Conservation (phyloP, 2,888 invertebrate species). For the Clunio marinus region DNA sequence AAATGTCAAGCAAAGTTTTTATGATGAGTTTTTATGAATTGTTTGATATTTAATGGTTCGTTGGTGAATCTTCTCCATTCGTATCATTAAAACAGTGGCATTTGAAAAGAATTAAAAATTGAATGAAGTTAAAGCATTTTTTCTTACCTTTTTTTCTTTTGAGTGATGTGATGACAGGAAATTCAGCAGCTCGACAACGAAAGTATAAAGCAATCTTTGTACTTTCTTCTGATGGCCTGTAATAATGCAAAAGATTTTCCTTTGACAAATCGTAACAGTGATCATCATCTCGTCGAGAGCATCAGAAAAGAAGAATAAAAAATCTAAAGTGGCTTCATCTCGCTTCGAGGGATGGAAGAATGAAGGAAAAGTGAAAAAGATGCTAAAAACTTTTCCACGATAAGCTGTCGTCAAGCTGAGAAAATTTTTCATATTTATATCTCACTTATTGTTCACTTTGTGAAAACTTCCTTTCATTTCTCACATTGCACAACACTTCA, state of each 20-base stretch:
- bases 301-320: not conserved
- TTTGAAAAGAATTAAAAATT: slow-evolving; percentile 11
- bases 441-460: not conserved
- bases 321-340: not conserved
- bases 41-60: slow-evolving; percentile 38
- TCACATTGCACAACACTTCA: not conserved
- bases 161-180: not conserved
- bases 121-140: not conserved
- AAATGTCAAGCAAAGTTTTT: slow-evolving; percentile 33
- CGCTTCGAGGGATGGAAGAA: not conserved
- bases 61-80: not conserved
- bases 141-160: slow-evolving; percentile 13
- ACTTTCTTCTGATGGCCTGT: too few relatives aligned
- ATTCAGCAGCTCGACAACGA: too few relatives aligned
- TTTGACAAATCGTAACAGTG: not conserved
- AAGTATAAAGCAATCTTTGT: too few relatives aligned
- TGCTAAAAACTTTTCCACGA: slow-evolving; percentile 13
- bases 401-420: too few relatives aligned
- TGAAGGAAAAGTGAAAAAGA: not conserved
- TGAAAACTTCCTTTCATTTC: slow-evolving; percentile 5
- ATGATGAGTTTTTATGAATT: slow-evolving; percentile 24
- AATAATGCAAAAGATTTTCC: too few relatives aligned
- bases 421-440: not conserved
- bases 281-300: not conserved
- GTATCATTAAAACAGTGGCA: not conserved